These are phyloP conservation scores for Apostichopus japonicus DNA, from an alignment of 35 echinoderm and acorn worm genomes.

Conservation along the genomic window DNA sequence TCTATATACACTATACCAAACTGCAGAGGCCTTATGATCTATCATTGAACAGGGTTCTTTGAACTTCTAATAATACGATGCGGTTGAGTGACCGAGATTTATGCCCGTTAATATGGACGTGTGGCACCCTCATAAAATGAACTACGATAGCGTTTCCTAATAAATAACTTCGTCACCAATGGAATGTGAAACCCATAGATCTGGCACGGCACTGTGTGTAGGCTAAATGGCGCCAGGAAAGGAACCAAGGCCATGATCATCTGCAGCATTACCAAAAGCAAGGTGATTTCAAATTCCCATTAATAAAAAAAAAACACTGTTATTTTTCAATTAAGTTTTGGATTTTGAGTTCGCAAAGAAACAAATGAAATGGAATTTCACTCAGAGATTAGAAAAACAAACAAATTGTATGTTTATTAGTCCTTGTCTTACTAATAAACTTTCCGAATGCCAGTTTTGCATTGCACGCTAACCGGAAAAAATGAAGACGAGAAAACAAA, in stretches of 20 bases:
- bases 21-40: neutral
- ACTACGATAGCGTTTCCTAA: constrained; percentile 26
- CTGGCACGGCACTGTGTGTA: constrained; percentile 43
- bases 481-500: too few species aligned
- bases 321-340: constrained; percentile 1
- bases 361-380: neutral
- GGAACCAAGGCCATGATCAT: neutral
- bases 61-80: constrained; percentile 16
- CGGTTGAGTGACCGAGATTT: constrained; percentile 45
- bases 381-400: neutral
- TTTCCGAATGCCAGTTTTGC: neutral
- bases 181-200: constrained; percentile 43
- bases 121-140: constrained; percentile 38
- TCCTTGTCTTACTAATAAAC: neutral
- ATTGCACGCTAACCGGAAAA: too few species aligned
- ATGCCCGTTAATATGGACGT: constrained; percentile 11
- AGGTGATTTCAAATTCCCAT: neutral
- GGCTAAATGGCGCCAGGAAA: constrained; percentile 39
- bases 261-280: neutral
- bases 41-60: neutral
- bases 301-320: neutral
- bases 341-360: neutral
- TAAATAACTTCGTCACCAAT: constrained; percentile 38
- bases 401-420: neutral
- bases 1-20: too few species aligned